Percentiles rank a stretch among this genome's conserved stretches.
Evolutionary conservation across 2,797 vertebrate species (phyloP).

Genomic region (Coracias cyanogaster): DNA sequence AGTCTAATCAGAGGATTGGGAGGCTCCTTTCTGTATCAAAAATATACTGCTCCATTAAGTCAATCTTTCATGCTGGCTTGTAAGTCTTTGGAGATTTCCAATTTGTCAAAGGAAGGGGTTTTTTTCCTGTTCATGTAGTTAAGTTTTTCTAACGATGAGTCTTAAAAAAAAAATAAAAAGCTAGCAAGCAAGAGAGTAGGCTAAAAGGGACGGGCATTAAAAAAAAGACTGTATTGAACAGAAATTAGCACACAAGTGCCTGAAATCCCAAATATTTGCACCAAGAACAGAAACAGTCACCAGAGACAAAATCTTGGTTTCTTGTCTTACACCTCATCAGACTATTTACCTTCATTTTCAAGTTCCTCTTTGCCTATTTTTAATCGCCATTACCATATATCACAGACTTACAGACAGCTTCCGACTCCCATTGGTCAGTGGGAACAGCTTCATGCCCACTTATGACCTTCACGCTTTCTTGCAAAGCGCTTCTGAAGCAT

Average conservation of each 20-base stretch:
- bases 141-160: constrained; percentile 15
- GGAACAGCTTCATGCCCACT: background rate
- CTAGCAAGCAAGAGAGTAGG: background rate
- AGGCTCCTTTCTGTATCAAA: constrained; percentile 63
- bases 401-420: background rate
- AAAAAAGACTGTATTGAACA: background rate
- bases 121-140: background rate
- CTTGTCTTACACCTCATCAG: background rate
- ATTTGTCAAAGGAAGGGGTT: constrained; percentile 43
- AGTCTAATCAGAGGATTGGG: constrained; percentile 62
- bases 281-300: background rate
- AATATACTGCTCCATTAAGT: constrained; percentile 71
- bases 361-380: background rate
- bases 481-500: background rate
- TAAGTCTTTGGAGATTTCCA: constrained; percentile 68
- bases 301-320: background rate
- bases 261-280: background rate
- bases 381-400: background rate
- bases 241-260: background rate
- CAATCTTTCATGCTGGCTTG: constrained; percentile 69
- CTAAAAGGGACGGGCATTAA: background rate
- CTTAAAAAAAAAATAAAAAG: background rate
- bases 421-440: background rate
- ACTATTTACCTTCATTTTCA: background rate
- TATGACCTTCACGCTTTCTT: background rate